These are phyloP conservation scores for Otocyon megalotis DNA, from an alignment of 2,113 vertebrate species.

Conservation along the genomic window DNA sequence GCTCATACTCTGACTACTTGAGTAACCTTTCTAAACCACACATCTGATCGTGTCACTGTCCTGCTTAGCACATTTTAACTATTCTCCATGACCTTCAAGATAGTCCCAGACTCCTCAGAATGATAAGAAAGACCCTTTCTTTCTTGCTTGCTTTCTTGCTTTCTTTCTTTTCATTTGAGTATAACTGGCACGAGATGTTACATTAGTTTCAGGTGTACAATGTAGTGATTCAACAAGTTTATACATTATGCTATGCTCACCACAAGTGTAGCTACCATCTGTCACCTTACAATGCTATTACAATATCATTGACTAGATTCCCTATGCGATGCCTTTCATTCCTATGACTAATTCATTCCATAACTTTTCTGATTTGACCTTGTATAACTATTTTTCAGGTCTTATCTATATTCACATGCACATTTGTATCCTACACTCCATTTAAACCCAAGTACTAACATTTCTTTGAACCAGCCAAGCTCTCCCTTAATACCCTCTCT, in stretches of 20 bases:
- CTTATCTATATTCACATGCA: background rate
- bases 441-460: background rate
- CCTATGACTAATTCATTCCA: background rate
- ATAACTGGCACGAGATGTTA: background rate
- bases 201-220: background rate
- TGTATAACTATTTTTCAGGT: background rate
- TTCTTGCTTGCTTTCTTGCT: background rate
- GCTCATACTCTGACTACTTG: background rate
- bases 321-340: background rate
- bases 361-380: slow-evolving; percentile 12
- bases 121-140: background rate
- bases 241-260: background rate
- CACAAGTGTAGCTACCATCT: background rate
- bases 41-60: background rate
- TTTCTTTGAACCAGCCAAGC: background rate
- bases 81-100: background rate
- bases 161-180: background rate
- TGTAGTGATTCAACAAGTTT: background rate
- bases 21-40: slow-evolving; percentile 50
- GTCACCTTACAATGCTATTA: background rate
- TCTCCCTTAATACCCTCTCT: background rate
- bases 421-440: slow-evolving; percentile 6
- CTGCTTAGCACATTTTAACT: slow-evolving; percentile 41
- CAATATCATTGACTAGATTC: background rate
- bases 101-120: background rate